Evolutionary conservation across 1,140 invertebrate genomes (phyloP).

Genomic region (Chironomus tepperi): DNA sequence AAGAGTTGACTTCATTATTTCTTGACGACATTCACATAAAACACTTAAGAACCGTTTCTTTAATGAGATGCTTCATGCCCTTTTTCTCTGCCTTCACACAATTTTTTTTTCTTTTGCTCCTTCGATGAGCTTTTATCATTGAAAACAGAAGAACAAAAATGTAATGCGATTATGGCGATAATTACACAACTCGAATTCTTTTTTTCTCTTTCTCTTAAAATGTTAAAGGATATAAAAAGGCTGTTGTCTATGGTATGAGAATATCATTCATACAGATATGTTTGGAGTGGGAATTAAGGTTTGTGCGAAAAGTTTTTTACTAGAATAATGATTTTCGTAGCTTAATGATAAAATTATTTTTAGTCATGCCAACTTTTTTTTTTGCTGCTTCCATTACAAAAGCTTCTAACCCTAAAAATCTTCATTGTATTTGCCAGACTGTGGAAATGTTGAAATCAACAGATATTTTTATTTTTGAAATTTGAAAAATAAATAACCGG

Average conservation of each 20-base stretch:
- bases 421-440: too few relatives aligned
- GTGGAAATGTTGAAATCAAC: too few relatives aligned
- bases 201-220: not conserved
- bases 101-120: too few relatives aligned
- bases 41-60: not conserved
- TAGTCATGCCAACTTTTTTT: too few relatives aligned
- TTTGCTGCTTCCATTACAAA: too few relatives aligned
- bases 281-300: too few relatives aligned
- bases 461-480: too few relatives aligned
- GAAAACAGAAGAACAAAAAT: not conserved
- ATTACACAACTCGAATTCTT: not conserved
- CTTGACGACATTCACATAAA: not conserved
- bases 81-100: not conserved
- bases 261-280: not conserved
- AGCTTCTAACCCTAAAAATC: too few relatives aligned
- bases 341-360: too few relatives aligned
- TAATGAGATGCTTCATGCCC: not conserved
- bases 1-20: not conserved
- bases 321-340: too few relatives aligned
- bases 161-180: conserved; percentile 12
- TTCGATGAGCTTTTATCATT: not conserved
- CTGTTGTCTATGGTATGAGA: not conserved
- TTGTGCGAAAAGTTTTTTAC: too few relatives aligned
- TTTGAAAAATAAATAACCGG: too few relatives aligned
- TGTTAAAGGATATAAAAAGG: not conserved